Conservation (phyloP, 2,797 vertebrate genomes). For the Argentina silus region DNA sequence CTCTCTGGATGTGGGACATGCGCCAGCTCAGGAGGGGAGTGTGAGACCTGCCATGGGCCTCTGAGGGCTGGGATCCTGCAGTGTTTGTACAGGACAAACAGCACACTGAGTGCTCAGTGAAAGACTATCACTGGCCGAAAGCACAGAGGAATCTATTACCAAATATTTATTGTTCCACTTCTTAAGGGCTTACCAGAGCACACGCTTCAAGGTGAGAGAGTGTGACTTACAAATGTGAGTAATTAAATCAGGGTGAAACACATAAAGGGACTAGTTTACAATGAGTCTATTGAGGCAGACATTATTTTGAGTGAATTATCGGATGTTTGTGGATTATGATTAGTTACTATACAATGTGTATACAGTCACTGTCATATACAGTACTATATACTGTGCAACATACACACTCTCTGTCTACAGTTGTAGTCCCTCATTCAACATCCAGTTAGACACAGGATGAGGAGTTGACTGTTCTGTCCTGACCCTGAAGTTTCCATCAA, state of each 20-base stretch:
- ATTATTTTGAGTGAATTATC: neutral
- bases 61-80: slow-evolving; percentile 17
- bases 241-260: slow-evolving; percentile 37
- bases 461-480: slow-evolving; percentile 17
- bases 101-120: slow-evolving; percentile 70
- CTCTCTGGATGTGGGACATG: too few species aligned
- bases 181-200: slow-evolving; percentile 39
- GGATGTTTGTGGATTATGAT: slow-evolving; percentile 17
- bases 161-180: slow-evolving; percentile 74
- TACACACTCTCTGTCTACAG: too few species aligned
- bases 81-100: slow-evolving; percentile 82
- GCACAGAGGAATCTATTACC: slow-evolving; percentile 65
- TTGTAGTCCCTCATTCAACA: neutral
- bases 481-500: slow-evolving; percentile 22
- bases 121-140: slow-evolving; percentile 74
- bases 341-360: too few species aligned
- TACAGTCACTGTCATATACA: too few species aligned
- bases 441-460: slow-evolving; percentile 19
- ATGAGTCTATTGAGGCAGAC: slow-evolving; percentile 39
- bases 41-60: neutral
- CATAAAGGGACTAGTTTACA: slow-evolving; percentile 36
- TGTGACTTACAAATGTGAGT: slow-evolving; percentile 25
- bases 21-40: too few species aligned
- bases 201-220: slow-evolving; percentile 48
- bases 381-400: too few species aligned